Evolutionary conservation across 2,797 vertebrate genomes (phyloP), one percentile per base, ranked within the genome.

Genomic region (Bradypodion ventrale): DNA sequence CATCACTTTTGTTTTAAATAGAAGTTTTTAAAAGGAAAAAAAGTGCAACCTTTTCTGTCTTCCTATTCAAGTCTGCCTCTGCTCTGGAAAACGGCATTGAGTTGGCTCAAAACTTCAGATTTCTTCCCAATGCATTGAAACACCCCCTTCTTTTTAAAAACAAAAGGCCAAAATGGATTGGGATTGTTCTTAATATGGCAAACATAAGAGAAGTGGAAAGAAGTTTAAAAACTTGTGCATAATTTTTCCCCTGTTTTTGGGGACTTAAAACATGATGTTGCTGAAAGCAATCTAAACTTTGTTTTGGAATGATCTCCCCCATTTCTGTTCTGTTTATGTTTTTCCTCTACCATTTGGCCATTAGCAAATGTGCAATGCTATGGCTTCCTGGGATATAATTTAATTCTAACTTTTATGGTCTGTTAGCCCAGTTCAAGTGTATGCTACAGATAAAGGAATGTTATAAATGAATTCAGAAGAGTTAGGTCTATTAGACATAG

Each of bases 1-100:
- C 96, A 96, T 97, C 97, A 98, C 97, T 98, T 99, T 98, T 98
- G 98, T 23, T 21, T 5, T 98, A 97, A 97, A 97, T 97, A 97
- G 95, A 95, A 93, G 21, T 15, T 19, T 3, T 19, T 19, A 56
- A 70, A 59, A 95, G 95, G 97, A 97, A 98, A 98, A 98, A 98
- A 98, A 98, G 96, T 98, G 97, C 97, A 96, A 96, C 96, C 96
- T 88, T 94, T 95, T n/a, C 89, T 90, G 97, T 94, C 96, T 96
- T 94, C 94, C 95, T 94, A 93, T 94, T 95, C 97, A 96, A 96
- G 93, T 95, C 95, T 96, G 96, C 94, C 94, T 95, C 94, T 94
- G 91, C 95, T 95, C 96, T 94, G 94, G 96, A 95, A 96, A 96
- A n/a, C 95, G 96, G 97, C 94, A 95, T 97, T 97, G 96, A 96